Evolutionary conservation across 2,797 vertebrate genomes (phyloP).

Genomic region (Hoplostethus atlanticus): DNA sequence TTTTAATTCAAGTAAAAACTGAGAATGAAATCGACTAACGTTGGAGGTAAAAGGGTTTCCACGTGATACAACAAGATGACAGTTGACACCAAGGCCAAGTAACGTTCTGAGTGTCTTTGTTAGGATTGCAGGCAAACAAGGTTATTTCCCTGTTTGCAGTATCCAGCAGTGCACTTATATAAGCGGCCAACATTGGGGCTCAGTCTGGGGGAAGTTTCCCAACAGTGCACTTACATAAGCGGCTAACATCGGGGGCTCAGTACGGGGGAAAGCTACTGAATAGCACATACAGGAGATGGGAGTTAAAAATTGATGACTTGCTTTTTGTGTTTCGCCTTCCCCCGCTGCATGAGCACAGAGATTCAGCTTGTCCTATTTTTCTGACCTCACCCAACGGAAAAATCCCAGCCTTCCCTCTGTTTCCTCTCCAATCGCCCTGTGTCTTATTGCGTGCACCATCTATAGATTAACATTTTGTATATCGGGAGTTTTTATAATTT

Average conservation of each 20-base stretch:
- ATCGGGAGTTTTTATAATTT: background rate
- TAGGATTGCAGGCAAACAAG: conserved; percentile 4
- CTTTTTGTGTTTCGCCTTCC: conserved; percentile 61
- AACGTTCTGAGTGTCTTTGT: background rate
- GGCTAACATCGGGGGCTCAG: conserved; percentile 39
- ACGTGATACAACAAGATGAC: background rate
- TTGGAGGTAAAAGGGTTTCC: too few species aligned
- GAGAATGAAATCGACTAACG: background rate
- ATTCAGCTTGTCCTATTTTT: conserved; percentile 63
- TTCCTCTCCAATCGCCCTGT: conserved; percentile 18
- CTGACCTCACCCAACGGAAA: conserved; percentile 57
- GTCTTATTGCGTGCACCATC: background rate
- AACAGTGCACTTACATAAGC: conserved; percentile 63
- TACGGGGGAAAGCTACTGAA: conserved; percentile 60
- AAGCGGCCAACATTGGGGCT: conserved; percentile 43
- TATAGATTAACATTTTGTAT: background rate
- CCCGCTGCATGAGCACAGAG: conserved; percentile 40
- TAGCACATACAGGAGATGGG: conserved; percentile 61
- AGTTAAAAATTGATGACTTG: conserved; percentile 79
- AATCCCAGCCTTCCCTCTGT: conserved; percentile 16
- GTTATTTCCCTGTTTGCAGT: conserved; percentile 26
- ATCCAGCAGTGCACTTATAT: conserved; percentile 49
- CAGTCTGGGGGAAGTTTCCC: conserved; percentile 51
- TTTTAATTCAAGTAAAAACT: too few species aligned
- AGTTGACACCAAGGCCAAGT: background rate